Base-by-base conservation (phyloP, 2,888 invertebrate species). In the Aphodius sticticus region DNA sequence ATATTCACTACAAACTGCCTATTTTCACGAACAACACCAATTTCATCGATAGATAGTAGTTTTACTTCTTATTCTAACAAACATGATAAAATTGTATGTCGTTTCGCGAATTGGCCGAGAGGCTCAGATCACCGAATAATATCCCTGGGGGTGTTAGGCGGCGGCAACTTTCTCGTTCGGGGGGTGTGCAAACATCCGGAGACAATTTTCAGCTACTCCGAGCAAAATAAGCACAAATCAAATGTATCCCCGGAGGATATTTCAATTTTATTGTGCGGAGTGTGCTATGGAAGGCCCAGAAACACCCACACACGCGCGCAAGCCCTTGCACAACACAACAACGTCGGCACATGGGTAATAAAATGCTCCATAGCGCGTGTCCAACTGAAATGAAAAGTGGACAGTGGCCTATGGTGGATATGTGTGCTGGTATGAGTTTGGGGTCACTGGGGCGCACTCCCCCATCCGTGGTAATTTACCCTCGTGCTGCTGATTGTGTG, bases 181-280 rank as follows among this genome's bases (percentile, higher is more conserved):
- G 53, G 53, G 53, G 53, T 5, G 53, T 53, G 53, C 1, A 53
- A 53, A 53, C 12, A 53, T 53, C 53, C 53, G 53, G 53, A 74
- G 37, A 14, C 74, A 74, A 74, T 74, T 74, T 74, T 74, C 74
- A 36, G 37, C n/a, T 37, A 37, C 74, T 74, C 37, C 35, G 74
- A 74, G 74, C 74, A 74, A 74, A 74, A 74, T 37, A 74, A 74
- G 74, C 74, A 37, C 74, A 74, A 74, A 74, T 74, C 74, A 74
- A 74, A 74, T 74, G 74, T 74, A 35, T 74, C 74, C 37, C 74
- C 74, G 35, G 74, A 74, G 74, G 74, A 74, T 53, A 53, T 74
- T 74, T 74, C 74, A 74, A 74, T 74, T 74, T 74, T 74, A 74
- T 74, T 74, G 74, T 37, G 36, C 35, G 35, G 74, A 35, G 53